These are phyloP conservation scores for Anableps anableps DNA, from an alignment of 2,797 vertebrate species.

Conservation along the genomic window DNA sequence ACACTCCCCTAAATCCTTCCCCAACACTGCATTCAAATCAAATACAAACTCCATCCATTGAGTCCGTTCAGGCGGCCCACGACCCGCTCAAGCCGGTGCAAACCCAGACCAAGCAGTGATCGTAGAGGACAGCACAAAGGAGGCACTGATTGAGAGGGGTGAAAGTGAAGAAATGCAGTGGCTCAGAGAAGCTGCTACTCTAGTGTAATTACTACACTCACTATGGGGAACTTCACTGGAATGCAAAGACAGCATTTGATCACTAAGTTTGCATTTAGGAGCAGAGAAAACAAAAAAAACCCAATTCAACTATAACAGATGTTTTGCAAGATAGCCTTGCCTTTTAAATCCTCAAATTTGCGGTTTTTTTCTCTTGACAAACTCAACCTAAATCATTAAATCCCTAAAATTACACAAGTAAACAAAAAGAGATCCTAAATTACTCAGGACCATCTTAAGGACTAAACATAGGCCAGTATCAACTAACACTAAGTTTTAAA, in stretches of 20 bases:
- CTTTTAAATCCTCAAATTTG: constrained; percentile 18
- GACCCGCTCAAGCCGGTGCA: constrained; percentile 16
- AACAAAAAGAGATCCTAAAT: neutral
- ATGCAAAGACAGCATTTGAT: constrained; percentile 20
- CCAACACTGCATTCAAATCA: constrained; percentile 25
- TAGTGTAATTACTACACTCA: constrained; percentile 12
- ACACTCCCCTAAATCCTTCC: constrained; percentile 30
- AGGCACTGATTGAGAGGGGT: constrained; percentile 52
- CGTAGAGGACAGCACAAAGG: constrained; percentile 46
- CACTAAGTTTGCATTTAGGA: neutral
- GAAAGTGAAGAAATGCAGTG: constrained; percentile 27
- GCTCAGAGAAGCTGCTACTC: constrained; percentile 17
- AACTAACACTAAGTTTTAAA: neutral
- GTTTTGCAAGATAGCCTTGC: neutral
- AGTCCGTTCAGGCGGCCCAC: constrained; percentile 18
- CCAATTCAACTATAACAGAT: neutral
- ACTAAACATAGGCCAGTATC: neutral
- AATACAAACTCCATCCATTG: constrained; percentile 25
- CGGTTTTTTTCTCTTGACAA: constrained; percentile 14
- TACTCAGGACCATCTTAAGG: constrained; percentile 12
- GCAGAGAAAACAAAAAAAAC: neutral
- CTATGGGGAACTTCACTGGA: constrained; percentile 24
- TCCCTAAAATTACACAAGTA: neutral
- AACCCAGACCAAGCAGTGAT: constrained; percentile 44
- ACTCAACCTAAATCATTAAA: constrained; percentile 22